phyloP scores from a whole-genome alignment of 2,113 vertebrate genomes.

The Phyllostomus hastatus region DNA sequence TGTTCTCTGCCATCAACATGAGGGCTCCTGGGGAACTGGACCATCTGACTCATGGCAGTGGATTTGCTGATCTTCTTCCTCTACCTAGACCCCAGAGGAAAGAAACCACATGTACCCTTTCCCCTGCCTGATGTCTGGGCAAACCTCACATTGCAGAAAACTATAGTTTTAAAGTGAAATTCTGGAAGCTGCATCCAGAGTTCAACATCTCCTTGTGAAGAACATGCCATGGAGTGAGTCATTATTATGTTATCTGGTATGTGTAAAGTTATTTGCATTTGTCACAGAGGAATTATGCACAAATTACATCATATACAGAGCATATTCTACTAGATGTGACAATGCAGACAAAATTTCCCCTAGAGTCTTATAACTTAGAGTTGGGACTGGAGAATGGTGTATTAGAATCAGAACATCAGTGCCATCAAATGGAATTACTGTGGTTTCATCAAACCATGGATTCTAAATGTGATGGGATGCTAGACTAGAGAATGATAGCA shows the following conservation, averaged over 20 bases:
- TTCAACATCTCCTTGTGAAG: not conserved
- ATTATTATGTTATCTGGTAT: not conserved
- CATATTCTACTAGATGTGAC: not conserved
- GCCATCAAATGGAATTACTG: not conserved
- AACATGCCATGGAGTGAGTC: not conserved
- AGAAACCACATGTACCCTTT: not conserved
- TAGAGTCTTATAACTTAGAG: no score
- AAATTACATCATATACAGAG: not conserved
- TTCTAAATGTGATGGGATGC: not conserved
- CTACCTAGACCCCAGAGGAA: not conserved
- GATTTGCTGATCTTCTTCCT: not conserved
- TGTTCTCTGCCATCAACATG: not conserved
- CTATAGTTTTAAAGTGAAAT: not conserved
- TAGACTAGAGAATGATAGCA: not conserved
- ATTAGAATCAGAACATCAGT: not conserved
- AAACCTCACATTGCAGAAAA: not conserved
- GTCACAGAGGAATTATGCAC: not conserved
- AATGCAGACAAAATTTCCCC: not conserved
- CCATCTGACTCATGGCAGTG: rapidly evolving
- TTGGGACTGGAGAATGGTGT: not conserved
- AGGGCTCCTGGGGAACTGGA: not conserved
- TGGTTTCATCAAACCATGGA: not conserved
- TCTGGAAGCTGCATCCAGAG: not conserved
- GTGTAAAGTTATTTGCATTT: not conserved
- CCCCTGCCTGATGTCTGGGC: not conserved